Evolutionary conservation across 2,888 invertebrate genomes (phyloP).

Genomic region (Erebia epiphron): DNA sequence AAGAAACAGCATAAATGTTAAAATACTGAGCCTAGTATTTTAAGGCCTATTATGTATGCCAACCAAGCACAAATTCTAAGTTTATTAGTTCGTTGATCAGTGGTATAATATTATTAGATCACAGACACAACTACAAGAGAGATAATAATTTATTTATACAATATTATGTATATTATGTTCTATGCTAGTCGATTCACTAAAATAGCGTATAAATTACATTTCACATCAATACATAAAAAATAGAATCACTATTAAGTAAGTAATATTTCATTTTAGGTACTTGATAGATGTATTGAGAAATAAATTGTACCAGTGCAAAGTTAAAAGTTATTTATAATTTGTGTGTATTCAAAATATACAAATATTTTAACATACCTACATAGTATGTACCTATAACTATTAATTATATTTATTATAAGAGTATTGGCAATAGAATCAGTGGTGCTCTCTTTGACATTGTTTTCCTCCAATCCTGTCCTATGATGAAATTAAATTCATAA

Average conservation of each 20-base stretch:
- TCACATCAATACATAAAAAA: not conserved
- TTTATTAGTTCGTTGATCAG: not conserved
- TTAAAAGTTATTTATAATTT: not conserved
- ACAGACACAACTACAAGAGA: not conserved
- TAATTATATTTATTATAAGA: not conserved
- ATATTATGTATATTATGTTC: not conserved
- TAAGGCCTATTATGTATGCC: not conserved
- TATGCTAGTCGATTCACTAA: no score
- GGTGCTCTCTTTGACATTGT: conserved; percentile 37
- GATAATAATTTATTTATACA: not conserved
- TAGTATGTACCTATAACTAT: not conserved
- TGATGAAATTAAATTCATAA: conserved; percentile 32
- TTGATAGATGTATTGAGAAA: not conserved
- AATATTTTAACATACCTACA: not conserved
- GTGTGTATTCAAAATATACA: not conserved
- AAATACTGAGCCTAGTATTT: no score
- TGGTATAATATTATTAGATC: not conserved
- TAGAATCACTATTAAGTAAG: not conserved
- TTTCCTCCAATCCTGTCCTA: conserved; percentile 30
- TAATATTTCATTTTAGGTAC: not conserved
- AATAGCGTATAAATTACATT: not conserved
- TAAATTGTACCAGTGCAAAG: not conserved
- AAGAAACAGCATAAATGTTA: no score
- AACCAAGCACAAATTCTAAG: not conserved
- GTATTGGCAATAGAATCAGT: conserved; percentile 38